These are phyloP conservation scores for Drosophila melanocephala DNA, from an alignment of 2,888 invertebrate species.

Conservation along the genomic window DNA sequence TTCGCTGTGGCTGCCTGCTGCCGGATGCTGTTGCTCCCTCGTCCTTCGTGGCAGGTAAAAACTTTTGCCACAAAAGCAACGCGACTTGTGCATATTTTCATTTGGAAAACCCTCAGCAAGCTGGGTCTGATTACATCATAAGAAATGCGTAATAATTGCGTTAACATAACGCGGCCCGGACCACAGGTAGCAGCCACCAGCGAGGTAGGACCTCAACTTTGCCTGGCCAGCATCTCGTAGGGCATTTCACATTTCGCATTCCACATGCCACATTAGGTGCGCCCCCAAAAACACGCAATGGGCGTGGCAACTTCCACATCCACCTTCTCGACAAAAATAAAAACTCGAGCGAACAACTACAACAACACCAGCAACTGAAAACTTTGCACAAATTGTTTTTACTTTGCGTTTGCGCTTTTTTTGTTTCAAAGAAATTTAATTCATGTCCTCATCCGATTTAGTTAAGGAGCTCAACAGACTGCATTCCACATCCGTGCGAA, in stretches of 20 bases:
- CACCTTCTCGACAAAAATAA: constrained; percentile 36
- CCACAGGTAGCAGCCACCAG: constrained; percentile 8
- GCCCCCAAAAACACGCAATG: constrained; percentile 46
- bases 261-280: constrained; percentile 31
- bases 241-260: constrained; percentile 9
- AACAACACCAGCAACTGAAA: constrained; percentile 33
- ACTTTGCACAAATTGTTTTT: constrained; percentile 67
- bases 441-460: constrained; percentile 49
- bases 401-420: constrained; percentile 34
- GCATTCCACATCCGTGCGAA: constrained; percentile 10
- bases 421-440: constrained; percentile 54
- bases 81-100: constrained; percentile 68
- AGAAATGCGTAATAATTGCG: constrained; percentile 82
- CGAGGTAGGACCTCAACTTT: constrained; percentile 8
- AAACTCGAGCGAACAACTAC: constrained; percentile 29
- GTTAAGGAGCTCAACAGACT: constrained; percentile 11
- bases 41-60: constrained; percentile 39
- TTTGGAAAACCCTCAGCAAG: constrained; percentile 56
- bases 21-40: not conserved
- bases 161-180: constrained; percentile 67
- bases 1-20: constrained; percentile 39
- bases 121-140: constrained; percentile 82
- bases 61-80: constrained; percentile 58
- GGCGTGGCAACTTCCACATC: constrained; percentile 34
- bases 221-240: constrained; percentile 36